Base-by-base conservation (phyloP, 2,113 vertebrate species). In the Chionodraco myersi region DNA sequence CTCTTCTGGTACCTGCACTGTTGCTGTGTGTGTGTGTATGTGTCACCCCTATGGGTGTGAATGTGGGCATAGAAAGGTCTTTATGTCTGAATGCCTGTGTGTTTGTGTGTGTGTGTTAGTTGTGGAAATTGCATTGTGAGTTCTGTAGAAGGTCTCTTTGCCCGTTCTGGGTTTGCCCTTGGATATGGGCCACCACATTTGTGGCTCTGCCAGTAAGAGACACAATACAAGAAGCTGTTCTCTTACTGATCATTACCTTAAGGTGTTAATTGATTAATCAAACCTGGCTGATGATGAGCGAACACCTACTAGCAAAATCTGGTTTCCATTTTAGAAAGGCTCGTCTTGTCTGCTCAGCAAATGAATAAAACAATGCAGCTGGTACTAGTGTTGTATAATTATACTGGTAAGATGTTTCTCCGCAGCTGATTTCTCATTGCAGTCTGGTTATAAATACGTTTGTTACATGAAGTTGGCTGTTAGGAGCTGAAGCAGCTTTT, bases 341-440 rank as follows among this genome's bases (percentile, higher is more conserved):
- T 30, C 30, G 34, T 69, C 64, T 59, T 71, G 47, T 77, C 67
- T 72, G 77, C 76, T 91, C 67, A 71, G 80, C 72, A 87, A 63
- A 86, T 77, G 60, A 88, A 88, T 84, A 87, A 86, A 81, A 75
- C 68, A 84, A 88, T 93, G 71, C 86, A 92, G 78, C 86, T 84
- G 72, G 79, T 67, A 26, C 69, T 67, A 74, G 74, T 54, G 59
- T 79, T 82, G 70, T 79, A 73, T 74, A 82, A 82, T 87, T 88
- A 71, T 85, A 81, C 76, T 80, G 41, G 70, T 36, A 44, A 45
- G 68, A 75, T 36, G 74, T 51, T 85, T 75, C 44, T 79, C 65
- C 83, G 61, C 69, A 62, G 71, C 79, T 61, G 81, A 87, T 86
- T 79, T 88, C 61, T 86, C 70, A 86, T 54, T 72, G 67, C 59